Evolutionary conservation across 30 jellyfish, hydroid and myxozoan species (phyloP).

Genomic region (Pelagia noctiluca): DNA sequence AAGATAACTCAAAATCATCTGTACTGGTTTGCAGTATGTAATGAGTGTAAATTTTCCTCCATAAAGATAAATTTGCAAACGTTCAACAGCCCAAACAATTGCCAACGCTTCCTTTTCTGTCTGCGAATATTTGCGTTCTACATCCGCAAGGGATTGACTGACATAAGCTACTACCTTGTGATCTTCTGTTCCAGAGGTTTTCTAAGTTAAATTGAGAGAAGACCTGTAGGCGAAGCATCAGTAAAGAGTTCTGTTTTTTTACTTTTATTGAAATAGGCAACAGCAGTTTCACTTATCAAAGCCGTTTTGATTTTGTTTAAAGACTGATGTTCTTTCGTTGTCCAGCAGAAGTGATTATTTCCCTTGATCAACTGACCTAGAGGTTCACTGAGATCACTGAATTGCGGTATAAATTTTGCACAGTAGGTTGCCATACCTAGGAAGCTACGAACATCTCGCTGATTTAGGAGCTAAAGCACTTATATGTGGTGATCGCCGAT

Average conservation of each 20-base stretch:
- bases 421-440: slow-evolving; percentile 43
- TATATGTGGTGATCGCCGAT: neutral
- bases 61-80: too few relatives aligned
- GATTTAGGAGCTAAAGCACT: slow-evolving; percentile 17
- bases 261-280: neutral
- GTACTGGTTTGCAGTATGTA: too few relatives aligned
- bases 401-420: neutral
- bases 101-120: too few relatives aligned
- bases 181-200: too few relatives aligned
- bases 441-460: slow-evolving; percentile 14
- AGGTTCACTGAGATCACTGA: slow-evolving; percentile 20
- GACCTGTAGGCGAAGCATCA: neutral
- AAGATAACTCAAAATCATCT: too few relatives aligned
- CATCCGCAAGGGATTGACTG: too few relatives aligned
- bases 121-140: too few relatives aligned
- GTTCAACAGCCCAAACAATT: too few relatives aligned
- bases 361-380: neutral
- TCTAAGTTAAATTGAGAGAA: neutral
- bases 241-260: neutral
- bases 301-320: slow-evolving; percentile 11
- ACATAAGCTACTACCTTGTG: too few relatives aligned
- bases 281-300: neutral
- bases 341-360: slow-evolving; percentile 10
- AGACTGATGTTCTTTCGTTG: neutral
- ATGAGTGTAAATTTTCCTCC: too few relatives aligned